Percentiles rank a stretch among this genome's conserved stretches.
These are phyloP conservation scores for Taphrorychus bicolor DNA, from an alignment of 2,888 invertebrate genomes.

Conservation along the genomic window DNA sequence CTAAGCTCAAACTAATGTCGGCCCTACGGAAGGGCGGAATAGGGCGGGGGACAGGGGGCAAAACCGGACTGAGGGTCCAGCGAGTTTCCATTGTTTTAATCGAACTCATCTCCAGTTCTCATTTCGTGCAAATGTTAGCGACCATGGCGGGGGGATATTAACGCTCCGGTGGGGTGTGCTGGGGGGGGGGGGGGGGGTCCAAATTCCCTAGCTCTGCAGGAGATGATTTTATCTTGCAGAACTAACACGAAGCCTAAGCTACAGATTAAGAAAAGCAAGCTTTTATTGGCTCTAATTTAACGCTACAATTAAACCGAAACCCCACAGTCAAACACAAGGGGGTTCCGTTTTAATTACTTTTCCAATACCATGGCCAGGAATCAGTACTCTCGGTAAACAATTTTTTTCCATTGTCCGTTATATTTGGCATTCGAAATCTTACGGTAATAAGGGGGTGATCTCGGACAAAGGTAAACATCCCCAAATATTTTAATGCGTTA, in stretches of 20 bases:
- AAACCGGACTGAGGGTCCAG: constrained; percentile 38
- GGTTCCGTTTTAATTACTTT: neutral
- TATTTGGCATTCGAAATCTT: neutral
- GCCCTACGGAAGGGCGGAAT: constrained; percentile 44
- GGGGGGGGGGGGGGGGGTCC: neutral
- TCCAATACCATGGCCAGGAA: neutral
- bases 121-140: constrained; percentile 60
- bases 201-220: neutral
- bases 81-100: constrained; percentile 59
- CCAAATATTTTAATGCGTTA: constrained; percentile 11
- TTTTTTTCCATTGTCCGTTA: neutral
- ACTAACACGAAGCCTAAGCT: neutral
- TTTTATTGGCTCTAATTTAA: neutral
- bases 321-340: neutral
- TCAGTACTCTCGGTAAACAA: no score
- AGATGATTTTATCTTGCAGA: neutral
- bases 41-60: constrained; percentile 20
- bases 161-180: constrained; percentile 56
- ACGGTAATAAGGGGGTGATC: neutral
- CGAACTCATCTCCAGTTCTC: constrained; percentile 61
- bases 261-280: neutral
- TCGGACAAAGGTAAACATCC: neutral
- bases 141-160: constrained; percentile 58
- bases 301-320: no score
- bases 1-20: constrained; percentile 53